Evolutionary conservation across 2,888 invertebrate genomes (phyloP), one percentile per base, ranked within the genome.

Genomic region (Leistus spinibarbis): DNA sequence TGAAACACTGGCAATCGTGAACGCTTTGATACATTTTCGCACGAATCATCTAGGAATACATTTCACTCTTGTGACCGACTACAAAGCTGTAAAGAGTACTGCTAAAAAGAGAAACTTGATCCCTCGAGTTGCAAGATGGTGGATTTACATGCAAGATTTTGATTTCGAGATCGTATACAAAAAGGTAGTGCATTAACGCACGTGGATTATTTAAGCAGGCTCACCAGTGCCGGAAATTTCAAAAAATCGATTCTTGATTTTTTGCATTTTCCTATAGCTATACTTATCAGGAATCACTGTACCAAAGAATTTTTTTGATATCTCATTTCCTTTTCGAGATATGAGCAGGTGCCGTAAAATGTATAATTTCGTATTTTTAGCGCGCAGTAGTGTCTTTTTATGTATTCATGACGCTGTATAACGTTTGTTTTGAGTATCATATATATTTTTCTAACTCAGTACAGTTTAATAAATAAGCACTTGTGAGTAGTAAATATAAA

Each of bases 1-100:
- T 4, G 82, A 84, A 68, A 78, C 80, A 1, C 76, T 84, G 65
- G 84, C 84, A 0, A 78, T 83, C 0, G 77, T 83, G 0, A 80
- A 79, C 64, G 79, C 80, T 0, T 24, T 82, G 0, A 69, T 78
- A 54, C 76, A 81, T 75, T 82, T 82, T 76, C 78, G 80, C 5
- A 78, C 78, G 3, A 82, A 81, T 65, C 53, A 82, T 0, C 69
- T 79, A 13, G 80, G 80, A 1, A 76, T 78, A 7, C 68, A 66
- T 0, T 82, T 83, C 69, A 78, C 75, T 10, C 76, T 83, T 0
- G 69, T 80, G 2, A 82, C 81, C 1, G 84, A 85, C 67, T 84
- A 82, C 64, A 81, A 82, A 64, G 79, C 82, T 0, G 54, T 83
- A 0, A 81, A 81, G 27, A 68, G 78, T 0, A 80, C 82, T 0